Percentiles rank a stretch among this genome's conserved stretches.
These are phyloP conservation scores for Andrena chrysosceles DNA, from an alignment of 2,888 invertebrate genomes.

Conservation along the genomic window DNA sequence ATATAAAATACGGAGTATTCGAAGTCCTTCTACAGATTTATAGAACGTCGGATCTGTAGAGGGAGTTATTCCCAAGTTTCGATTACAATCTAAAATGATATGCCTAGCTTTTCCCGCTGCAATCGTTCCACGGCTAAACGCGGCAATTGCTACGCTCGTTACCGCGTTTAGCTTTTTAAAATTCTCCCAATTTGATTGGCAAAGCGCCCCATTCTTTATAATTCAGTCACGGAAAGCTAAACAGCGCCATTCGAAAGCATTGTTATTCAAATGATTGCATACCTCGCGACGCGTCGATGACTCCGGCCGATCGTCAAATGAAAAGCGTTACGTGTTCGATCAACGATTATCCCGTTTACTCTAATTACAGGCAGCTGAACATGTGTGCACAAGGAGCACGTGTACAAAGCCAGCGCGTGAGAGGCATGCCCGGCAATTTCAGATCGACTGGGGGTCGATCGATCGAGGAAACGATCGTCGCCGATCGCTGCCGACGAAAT, in stretches of 20 bases:
- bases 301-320: neutral
- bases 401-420: neutral
- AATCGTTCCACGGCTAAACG: slow-evolving; percentile 17
- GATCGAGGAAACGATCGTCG: slow-evolving; percentile 34
- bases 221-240: neutral
- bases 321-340: neutral
- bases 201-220: neutral
- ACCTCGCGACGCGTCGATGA: slow-evolving; percentile 5
- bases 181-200: neutral
- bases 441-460: neutral
- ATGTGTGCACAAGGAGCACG: neutral
- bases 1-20: no score
- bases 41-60: no score
- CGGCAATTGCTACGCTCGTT: slow-evolving; percentile 1
- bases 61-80: no score
- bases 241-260: slow-evolving; percentile 4
- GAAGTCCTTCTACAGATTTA: no score
- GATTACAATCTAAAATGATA: neutral
- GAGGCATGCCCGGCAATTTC: neutral
- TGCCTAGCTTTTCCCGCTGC: neutral
- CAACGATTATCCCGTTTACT: neutral
- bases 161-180: neutral
- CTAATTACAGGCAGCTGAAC: slow-evolving; percentile 6
- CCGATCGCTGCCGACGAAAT: slow-evolving; percentile 26
- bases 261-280: slow-evolving; percentile 19